Conservation (phyloP, 2,888 invertebrate genomes). For the Drosophila limbata region DNA sequence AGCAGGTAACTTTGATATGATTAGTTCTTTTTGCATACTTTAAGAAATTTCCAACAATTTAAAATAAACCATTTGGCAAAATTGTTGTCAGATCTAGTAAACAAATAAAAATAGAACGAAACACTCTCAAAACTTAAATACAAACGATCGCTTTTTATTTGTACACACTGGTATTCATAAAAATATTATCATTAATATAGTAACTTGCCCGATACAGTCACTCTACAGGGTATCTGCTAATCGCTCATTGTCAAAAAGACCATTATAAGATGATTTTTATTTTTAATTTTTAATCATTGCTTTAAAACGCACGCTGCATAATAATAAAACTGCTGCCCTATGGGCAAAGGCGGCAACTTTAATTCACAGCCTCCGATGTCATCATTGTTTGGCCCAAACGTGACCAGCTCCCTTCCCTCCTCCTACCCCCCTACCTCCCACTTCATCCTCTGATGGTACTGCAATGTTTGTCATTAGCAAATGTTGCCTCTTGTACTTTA, state of each 20-base stretch:
- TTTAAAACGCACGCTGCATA: slow-evolving; percentile 72
- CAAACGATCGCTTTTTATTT: no score
- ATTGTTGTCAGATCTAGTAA: no score
- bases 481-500: slow-evolving; percentile 80
- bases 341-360: slow-evolving; percentile 24
- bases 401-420: slow-evolving; percentile 23
- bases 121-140: no score
- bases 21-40: no score
- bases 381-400: slow-evolving; percentile 50
- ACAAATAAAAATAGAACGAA: no score
- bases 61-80: no score
- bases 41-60: no score
- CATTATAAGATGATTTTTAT: background rate
- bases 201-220: background rate
- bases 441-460: background rate
- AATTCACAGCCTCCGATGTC: slow-evolving; percentile 48
- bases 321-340: slow-evolving; percentile 65
- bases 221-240: slow-evolving; percentile 3
- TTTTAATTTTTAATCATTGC: slow-evolving; percentile 14
- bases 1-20: no score
- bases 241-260: background rate
- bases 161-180: no score
- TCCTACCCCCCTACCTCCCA: background rate
- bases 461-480: slow-evolving; percentile 80
- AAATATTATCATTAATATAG: background rate